Evolutionary conservation across 2,797 vertebrate genomes (phyloP).

Genomic region (Pogonophryne albipinna): DNA sequence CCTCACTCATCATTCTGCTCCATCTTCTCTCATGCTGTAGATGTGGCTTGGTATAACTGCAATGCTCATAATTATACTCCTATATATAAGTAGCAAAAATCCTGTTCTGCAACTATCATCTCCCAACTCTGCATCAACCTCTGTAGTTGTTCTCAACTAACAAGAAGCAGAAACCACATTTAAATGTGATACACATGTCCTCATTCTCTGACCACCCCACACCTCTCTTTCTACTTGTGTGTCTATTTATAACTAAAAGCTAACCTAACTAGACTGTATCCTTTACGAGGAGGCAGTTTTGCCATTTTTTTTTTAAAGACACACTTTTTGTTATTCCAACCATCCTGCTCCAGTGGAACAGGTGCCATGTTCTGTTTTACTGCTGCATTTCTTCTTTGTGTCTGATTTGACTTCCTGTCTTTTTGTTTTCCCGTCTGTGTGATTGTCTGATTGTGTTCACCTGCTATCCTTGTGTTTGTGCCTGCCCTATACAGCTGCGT

Average conservation of each 20-base stretch:
- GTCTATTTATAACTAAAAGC: not conserved
- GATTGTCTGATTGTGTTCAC: no score
- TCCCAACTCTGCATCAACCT: constrained; percentile 1
- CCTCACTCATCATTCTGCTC: not conserved
- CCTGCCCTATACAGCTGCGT: no score
- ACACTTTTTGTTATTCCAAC: no score
- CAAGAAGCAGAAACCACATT: not conserved
- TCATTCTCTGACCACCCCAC: not conserved
- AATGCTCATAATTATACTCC: constrained; percentile 19
- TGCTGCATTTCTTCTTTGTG: no score
- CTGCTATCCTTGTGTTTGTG: no score
- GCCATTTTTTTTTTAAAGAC: no score
- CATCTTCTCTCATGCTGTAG: not conserved
- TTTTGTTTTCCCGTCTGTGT: no score
- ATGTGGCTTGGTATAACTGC: not conserved
- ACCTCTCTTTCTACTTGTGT: not conserved
- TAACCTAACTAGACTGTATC: not conserved
- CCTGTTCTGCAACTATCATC: not conserved
- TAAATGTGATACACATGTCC: not conserved
- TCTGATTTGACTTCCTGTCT: no score
- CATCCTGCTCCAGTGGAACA: no score
- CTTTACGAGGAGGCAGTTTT: not conserved
- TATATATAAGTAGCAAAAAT: constrained; percentile 1
- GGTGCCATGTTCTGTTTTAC: no score
- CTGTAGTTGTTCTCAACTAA: constrained; percentile 10